phyloP scores from a whole-genome alignment of 2,888 invertebrate species.

The Eristalinus sepulchralis region DNA sequence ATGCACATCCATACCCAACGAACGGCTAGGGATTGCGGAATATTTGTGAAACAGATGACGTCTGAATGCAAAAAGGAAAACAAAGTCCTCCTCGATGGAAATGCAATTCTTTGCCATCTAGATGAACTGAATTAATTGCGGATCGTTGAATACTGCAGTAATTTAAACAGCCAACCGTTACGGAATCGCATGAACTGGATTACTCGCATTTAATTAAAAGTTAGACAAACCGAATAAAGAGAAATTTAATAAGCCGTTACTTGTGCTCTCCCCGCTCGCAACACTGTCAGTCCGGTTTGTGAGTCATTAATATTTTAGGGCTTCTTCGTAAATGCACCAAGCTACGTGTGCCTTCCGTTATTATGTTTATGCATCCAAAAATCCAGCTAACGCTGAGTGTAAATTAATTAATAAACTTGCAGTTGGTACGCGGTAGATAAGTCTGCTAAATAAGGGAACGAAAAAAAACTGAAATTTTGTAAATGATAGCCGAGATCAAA shows the following conservation, averaged over 20 bases:
- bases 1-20: background rate
- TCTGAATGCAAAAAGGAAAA: background rate
- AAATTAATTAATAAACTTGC: background rate
- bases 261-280: background rate
- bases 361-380: background rate
- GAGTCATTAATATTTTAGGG: background rate
- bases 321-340: background rate
- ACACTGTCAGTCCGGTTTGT: background rate
- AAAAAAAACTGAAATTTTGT: background rate
- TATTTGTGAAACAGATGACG: background rate
- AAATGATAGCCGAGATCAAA: no score
- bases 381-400: background rate
- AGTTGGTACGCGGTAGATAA: background rate
- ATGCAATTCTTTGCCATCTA: background rate
- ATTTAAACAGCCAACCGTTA: background rate
- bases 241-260: background rate
- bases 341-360: background rate
- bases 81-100: background rate
- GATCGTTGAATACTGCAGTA: background rate
- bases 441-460: background rate
- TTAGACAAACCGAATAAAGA: background rate
- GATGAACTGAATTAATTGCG: background rate
- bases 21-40: background rate
- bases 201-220: background rate
- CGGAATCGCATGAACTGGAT: background rate